Base-by-base conservation (phyloP, 1,140 invertebrate genomes). In the Physella acuta region DNA sequence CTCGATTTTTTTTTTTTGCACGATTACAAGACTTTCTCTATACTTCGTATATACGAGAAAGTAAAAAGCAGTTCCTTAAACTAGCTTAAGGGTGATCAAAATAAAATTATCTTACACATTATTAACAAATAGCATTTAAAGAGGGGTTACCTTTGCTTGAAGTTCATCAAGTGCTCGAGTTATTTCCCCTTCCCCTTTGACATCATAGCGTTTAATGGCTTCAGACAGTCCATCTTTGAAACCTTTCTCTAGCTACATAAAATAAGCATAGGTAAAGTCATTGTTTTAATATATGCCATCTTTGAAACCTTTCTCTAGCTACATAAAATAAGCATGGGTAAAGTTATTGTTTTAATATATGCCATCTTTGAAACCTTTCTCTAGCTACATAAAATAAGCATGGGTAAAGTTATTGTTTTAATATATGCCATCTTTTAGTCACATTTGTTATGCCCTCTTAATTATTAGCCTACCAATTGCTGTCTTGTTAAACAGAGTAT, bases 131-230 rank as follows among this genome's bases (percentile, higher is more conserved):
- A n/a, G n/a, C n/a, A n/a, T n/a, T n/a, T n/a, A n/a, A n/a, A n/a
- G n/a, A n/a, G n/a, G n/a, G n/a, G n/a, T n/a, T 87, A 93, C 92
- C 76, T 87, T 89, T 33, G 86, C 84, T 83, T 94, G 92, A 62
- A 93, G 89, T 36, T 88, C 86, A 78, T 94, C 90, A 73, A 93
- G 87, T 26, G 84, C 82, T 75, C 90, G 88, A 31, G 81, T 84
- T 59, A 87, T 83, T 1, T 72, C 69, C 14, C 62, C 67, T 49
- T 81, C 65, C 44, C 80, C 73, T 73, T 88, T 85, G 14, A 85
- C 85, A n/a, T 88, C 87, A 80, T 93, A 93, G 61, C 87, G 86
- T 1, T 84, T 77, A 66, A 94, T 86, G 34, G 90, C 91, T 49
- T 89, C 84, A 52, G 90, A 90, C 3, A 93, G 81, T 17, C 90